Base-by-base conservation (phyloP, 2,797 vertebrate genomes). In the Hipposideros larvatus region DNA sequence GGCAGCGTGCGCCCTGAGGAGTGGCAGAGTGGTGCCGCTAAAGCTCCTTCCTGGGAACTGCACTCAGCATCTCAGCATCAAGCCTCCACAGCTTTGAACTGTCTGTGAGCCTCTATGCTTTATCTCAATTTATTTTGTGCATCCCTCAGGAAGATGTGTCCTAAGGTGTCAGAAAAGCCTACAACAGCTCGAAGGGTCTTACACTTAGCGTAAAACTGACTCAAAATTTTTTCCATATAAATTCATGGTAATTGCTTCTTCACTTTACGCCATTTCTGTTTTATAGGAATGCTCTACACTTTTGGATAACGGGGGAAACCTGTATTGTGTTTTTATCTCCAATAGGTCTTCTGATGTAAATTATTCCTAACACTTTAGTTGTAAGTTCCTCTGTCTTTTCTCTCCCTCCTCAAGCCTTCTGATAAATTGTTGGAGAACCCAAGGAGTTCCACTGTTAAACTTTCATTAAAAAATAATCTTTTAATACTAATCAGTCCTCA, bases 401-500 rank as follows among this genome's bases (percentile, higher is more conserved):
- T 22, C 14, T 59, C 46, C 48, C 18, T 94, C 7, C 26, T n/a
- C 31, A 11, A 48, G 26, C 46, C n/a, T 63, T 73, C 74, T 59
- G 28, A 65, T 51, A 87, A 77, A 70, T 19, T 31, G 11, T 37
- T 86, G 14, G 15, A 66, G 31, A 68, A 88, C 37, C 48, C 22
- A 34, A 82, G 31, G 53, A 61, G 53, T 11, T 31, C 11, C 7
- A 75, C 10, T 51, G 7, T 48, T 79, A 86, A 74, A 73, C 24
- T 63, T 77, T 55, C 70, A 65, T 55, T 74, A 95, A 96, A 77
- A 83, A 88, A n/a, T 46, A 74, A 80, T 57, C 57, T 48, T 85
- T 93, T 82, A 43, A 70, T 22, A 73, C 59, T 57, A 15, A 82
- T 48, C 5, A 59, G 15, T 48, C 46, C 13, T 94, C 26, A 43